Conservation (phyloP, 2,888 invertebrate genomes). For the Alloscopus bannaensis region DNA sequence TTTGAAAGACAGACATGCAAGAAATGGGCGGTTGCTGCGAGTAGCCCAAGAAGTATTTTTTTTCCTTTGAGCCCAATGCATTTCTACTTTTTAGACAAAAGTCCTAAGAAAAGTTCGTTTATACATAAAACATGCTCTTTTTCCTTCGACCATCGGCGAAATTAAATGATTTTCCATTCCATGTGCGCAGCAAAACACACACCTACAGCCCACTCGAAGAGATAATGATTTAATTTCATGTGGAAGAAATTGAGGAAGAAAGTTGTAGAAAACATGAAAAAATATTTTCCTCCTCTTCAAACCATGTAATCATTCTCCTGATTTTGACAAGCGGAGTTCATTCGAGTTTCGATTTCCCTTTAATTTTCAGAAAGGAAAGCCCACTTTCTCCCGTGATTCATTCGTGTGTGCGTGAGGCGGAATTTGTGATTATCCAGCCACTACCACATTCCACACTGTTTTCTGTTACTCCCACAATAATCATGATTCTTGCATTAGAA, state of each 20-base stretch:
- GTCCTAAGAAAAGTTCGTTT: no score
- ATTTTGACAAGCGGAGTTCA: constrained; percentile 24
- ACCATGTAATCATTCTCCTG: constrained; percentile 3
- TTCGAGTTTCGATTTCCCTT: no score
- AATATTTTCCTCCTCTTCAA: background rate
- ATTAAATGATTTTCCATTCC: no score
- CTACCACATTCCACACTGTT: no score
- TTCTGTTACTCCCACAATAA: no score
- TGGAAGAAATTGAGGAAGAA: constrained; percentile 23
- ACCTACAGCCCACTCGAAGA: constrained; percentile 7
- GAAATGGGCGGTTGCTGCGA: constrained; percentile 7
- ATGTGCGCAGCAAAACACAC: no score
- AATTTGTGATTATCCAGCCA: no score
- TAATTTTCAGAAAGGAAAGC: background rate
- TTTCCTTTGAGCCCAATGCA: no score
- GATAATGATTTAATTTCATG: constrained; percentile 42
- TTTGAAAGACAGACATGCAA: constrained; percentile 51
- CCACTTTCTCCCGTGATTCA: constrained; percentile 1
- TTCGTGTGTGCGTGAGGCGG: no score
- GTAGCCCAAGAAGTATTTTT: background rate
- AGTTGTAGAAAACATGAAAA: constrained; percentile 34
- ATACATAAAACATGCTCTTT: background rate
- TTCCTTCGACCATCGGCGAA: background rate
- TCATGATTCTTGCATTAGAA: no score
- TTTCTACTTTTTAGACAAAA: constrained; percentile 7